Conservation (phyloP, 2,797 vertebrate species). For the Steatocranus sp. region DNA sequence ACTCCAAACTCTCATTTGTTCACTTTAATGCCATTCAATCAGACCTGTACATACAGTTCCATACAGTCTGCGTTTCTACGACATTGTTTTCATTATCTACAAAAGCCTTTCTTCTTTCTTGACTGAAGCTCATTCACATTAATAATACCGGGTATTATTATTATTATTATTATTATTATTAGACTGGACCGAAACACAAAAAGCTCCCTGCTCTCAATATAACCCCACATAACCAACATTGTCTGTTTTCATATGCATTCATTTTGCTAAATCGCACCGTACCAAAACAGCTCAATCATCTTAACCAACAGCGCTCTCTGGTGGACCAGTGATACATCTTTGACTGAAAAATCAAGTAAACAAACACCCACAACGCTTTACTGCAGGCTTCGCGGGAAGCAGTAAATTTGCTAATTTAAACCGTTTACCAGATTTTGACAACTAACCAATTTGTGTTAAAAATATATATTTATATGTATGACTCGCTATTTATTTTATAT, state of each 20-base stretch:
- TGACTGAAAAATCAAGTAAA: not conserved
- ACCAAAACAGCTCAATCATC: not conserved
- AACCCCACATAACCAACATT: not conserved
- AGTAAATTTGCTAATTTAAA: not conserved
- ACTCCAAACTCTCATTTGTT: slow-evolving; percentile 14
- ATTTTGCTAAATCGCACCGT: not conserved
- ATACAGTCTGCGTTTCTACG: not conserved
- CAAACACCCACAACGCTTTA: not conserved
- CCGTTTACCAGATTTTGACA: not conserved
- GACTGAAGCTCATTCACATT: not conserved
- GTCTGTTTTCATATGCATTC: not conserved
- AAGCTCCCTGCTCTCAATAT: not conserved
- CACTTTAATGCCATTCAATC: slow-evolving; percentile 25
- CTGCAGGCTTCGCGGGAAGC: not conserved
- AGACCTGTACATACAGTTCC: not conserved
- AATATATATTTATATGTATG: no score
- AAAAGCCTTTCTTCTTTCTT: not conserved
- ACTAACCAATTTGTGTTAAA: no score
- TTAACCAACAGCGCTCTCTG: slow-evolving; percentile 29
- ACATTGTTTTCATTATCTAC: not conserved
- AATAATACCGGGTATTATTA: not conserved
- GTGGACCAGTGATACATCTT: not conserved
- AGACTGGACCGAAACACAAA: not conserved
- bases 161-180: not conserved
- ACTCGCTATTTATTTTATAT: not conserved